phyloP scores from a whole-genome alignment of 2,113 vertebrate genomes.

The Ivindomyrus marchei region DNA sequence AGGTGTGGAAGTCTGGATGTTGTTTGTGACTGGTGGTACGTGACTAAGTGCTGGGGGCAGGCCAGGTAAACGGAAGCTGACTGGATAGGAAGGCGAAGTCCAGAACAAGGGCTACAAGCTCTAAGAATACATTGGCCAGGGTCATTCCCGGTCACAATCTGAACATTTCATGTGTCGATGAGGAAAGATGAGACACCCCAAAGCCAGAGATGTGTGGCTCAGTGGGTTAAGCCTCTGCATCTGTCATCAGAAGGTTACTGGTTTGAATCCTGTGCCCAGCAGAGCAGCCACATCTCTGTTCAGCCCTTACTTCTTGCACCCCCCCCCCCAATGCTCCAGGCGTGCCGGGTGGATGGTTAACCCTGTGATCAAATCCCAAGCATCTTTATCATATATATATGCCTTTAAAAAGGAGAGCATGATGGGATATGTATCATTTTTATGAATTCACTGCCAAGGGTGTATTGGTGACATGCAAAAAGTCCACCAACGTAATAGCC shows the following conservation, averaged over 20 bases:
- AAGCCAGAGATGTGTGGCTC: no score
- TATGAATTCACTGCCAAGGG: not conserved
- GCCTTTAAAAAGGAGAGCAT: not conserved
- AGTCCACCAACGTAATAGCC: not conserved
- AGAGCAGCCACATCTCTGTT: not conserved
- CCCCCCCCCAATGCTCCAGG: not conserved
- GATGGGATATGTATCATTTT: not conserved
- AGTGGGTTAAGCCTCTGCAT: not conserved
- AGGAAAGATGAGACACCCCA: not conserved
- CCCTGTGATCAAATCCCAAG: not conserved
- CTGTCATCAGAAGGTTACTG: not conserved
- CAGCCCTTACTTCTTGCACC: not conserved
- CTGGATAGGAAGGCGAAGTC: not conserved
- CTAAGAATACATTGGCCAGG: not conserved
- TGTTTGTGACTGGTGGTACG: not conserved
- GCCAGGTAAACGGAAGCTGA: not conserved
- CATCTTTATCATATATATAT: not conserved
- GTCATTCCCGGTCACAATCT: not conserved
- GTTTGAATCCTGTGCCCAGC: not conserved
- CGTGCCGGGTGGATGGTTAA: not conserved
- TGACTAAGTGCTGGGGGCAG: not conserved
- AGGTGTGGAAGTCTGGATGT: not conserved
- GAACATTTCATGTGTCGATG: not conserved
- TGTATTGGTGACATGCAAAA: not conserved
- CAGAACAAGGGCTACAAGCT: not conserved